Evolutionary conservation across 2,113 vertebrate species (phyloP), one percentile per base, ranked within the genome.

Genomic region (Tauraco erythrolophus): DNA sequence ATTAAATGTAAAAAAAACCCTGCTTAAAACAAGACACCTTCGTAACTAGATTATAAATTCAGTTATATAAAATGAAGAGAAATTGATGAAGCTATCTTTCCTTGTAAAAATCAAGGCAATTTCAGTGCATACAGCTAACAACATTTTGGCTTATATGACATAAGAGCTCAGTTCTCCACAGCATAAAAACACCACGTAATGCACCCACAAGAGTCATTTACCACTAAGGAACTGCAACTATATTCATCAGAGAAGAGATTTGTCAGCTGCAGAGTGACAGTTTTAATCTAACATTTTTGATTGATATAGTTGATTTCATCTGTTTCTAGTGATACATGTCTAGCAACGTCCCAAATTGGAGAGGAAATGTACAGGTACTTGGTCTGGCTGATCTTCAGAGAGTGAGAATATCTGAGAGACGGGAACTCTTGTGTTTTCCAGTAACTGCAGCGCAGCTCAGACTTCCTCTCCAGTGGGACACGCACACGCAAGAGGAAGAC

Each of bases 391-490:
- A 78, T 77, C 62, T 81, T 70, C 56, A 91, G 64, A 62, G 30
- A 41, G 43, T 9, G 7, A 72, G 12, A 61, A 10, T 19, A 27
- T 37, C 77, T 53, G 39, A 85, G 19, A 90, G 84, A 61, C 6
- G 2, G 89, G 91, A 95, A 90, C 83, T 84, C 21, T 50, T 70
- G 58, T 27, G 2, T 94, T 84, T 91, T 92, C 80, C 80, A 75
- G 85, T 87, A 95, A 90, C 58, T 92, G 79, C 7, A 8, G 41
- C 45, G 39, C 69, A 89, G 80, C 19, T 91, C 80, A 81, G 37
- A 89, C 83, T 95, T 97, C 95, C 88, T 89, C 87, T 82, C 76
- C 48, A 22, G 37, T 13, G 35, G 68, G 92, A 92, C 82, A 51
- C 0, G 8, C 33, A 89, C 50, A 50, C 33, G 19, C 48, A 79